phyloP scores from a whole-genome alignment of 1,140 invertebrate species.

The Paraescarpia echinospica region DNA sequence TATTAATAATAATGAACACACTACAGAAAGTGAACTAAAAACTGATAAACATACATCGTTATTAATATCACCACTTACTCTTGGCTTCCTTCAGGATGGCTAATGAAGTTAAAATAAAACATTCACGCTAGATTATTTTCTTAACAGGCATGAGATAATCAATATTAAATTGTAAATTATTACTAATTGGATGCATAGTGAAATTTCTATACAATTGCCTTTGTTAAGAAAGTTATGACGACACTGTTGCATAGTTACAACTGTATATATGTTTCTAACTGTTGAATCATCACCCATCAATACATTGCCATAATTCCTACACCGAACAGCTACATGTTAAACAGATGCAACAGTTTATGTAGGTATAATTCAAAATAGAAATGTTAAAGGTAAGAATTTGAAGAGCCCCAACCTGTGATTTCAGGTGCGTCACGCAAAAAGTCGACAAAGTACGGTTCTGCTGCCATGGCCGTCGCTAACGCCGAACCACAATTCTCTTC shows the following conservation, averaged over 20 bases:
- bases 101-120: background rate
- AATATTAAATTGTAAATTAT: background rate
- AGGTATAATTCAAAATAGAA: too few species aligned
- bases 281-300: too few species aligned
- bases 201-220: too few species aligned
- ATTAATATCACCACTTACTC: background rate
- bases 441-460: slow-evolving; percentile 60
- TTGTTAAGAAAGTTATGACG: background rate
- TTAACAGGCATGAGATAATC: background rate
- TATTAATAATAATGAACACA: background rate
- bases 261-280: background rate
- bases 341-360: too few species aligned
- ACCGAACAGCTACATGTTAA: too few species aligned
- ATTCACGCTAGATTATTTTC: background rate
- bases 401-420: slow-evolving; percentile 71
- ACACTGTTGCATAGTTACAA: background rate
- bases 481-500: slow-evolving; percentile 56
- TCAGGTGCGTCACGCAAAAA: slow-evolving; percentile 86
- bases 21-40: background rate
- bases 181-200: background rate
- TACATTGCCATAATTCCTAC: too few species aligned
- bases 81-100: background rate
- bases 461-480: slow-evolving; percentile 43
- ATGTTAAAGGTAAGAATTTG: background rate
- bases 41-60: background rate